Evolutionary conservation across 2,113 vertebrate species (phyloP).

Genomic region (Galeopterus variegatus): DNA sequence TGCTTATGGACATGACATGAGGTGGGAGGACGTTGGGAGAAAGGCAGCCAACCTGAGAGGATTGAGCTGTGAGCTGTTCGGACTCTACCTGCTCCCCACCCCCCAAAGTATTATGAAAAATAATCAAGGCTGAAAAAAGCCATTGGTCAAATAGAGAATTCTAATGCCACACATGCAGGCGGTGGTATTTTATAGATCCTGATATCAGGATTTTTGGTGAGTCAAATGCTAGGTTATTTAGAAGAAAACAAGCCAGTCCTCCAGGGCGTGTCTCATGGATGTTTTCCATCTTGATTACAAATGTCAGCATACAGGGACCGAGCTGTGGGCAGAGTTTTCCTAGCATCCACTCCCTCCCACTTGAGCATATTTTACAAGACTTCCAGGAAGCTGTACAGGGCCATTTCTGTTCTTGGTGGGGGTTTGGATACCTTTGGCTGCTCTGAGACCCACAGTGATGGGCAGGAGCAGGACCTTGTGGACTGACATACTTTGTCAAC

Average conservation of each 20-base stretch:
- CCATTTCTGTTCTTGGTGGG: conserved; percentile 53
- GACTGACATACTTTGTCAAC: not conserved
- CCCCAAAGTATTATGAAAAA: not conserved
- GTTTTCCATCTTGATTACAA: conserved; percentile 72
- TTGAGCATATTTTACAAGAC: conserved; percentile 60
- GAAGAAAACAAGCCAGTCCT: conserved; percentile 61
- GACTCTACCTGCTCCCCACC: not conserved
- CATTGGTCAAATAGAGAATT: not conserved
- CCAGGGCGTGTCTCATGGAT: not conserved
- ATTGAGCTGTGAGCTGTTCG: not conserved
- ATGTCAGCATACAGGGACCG: conserved; percentile 74
- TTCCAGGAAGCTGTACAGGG: conserved; percentile 64
- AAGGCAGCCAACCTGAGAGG: not conserved
- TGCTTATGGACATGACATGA: not conserved
- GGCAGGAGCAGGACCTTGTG: not conserved
- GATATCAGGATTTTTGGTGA: not conserved
- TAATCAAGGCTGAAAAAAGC: not conserved
- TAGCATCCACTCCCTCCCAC: conserved; percentile 63
- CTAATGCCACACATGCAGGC: not conserved
- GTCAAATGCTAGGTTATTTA: conserved; percentile 31
- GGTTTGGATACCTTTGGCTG: not conserved
- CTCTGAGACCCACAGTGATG: not conserved
- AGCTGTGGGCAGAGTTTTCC: conserved; percentile 74
- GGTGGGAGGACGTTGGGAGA: not conserved
- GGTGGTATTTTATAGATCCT: not conserved